These are phyloP conservation scores for Sialia sialis DNA, from an alignment of 2,113 vertebrate species.

Conservation along the genomic window DNA sequence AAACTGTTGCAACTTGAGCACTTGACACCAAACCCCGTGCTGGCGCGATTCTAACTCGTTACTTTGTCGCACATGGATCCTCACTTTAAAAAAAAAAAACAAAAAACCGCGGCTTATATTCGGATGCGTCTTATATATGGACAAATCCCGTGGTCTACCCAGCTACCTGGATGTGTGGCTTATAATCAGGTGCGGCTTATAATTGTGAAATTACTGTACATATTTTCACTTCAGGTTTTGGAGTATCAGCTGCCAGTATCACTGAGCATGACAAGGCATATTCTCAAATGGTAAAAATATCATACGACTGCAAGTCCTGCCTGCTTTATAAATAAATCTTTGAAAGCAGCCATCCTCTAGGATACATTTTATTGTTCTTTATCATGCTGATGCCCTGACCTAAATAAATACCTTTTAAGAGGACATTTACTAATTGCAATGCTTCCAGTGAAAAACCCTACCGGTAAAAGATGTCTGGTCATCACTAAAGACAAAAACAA, in stretches of 20 bases:
- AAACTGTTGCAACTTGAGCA: too few species aligned
- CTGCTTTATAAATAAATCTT: background rate
- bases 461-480: conserved; percentile 33
- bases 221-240: background rate
- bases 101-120: too few species aligned
- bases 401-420: conserved; percentile 42
- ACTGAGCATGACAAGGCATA: background rate
- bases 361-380: background rate
- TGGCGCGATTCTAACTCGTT: too few species aligned
- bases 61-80: too few species aligned
- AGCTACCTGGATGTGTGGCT: too few species aligned
- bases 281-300: background rate
- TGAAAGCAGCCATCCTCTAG: background rate
- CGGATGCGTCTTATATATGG: too few species aligned
- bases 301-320: background rate
- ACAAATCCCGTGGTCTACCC: too few species aligned
- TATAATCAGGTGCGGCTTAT: too few species aligned
- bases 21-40: too few species aligned
- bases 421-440: background rate
- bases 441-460: background rate
- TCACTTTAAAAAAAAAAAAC: too few species aligned
- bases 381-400: background rate
- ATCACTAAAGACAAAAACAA: background rate
- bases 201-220: too few species aligned
- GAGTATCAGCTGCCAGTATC: background rate